Evolutionary conservation across 2,797 vertebrate species (phyloP), one percentile per base, ranked within the genome.

Genomic region (Melanotaenia trifasciata): DNA sequence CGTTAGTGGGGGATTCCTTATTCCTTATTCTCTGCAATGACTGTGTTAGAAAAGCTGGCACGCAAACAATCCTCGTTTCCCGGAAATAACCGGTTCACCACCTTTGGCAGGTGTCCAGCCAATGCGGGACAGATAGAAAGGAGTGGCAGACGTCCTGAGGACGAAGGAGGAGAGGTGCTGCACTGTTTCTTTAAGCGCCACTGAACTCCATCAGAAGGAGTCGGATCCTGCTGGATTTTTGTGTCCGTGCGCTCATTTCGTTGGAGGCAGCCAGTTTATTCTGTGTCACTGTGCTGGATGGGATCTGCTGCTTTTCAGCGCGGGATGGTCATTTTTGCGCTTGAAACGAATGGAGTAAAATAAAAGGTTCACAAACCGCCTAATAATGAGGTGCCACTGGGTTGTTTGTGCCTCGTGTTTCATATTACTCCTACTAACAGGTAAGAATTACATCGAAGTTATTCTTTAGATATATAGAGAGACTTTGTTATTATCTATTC

Each of bases 331-430:
- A 8, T 72, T 51, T 28, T 14, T 24, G 65, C 75, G 22, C 60
- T 20, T 43, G 64, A 71, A 36, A 56, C 82, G 71, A 71, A 64
- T 73, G 87, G 85, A 85, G 61, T 72, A 75, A 70, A 72, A 47
- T 79, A 67, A 74, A 65, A 67, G 14, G 14, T 76, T 65, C 35
- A 3, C 51, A 59, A 78, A 43, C n/a, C 50, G 35, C 38, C 22
- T 54, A n/a, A 92, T 9, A 83, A 95, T 94, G 94, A 81, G 76
- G 76, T 68, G 75, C 70, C 72, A 67, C 75, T 93, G 92, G 92
- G 58, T 81, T 67, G 28, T 92, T 58, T 78, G 83, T 30, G 74
- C 81, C 45, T 76, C 84, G 7, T 62, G 77, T 45, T 72, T 93
- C 33, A 12, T 92, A 60, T 71, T 86, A 11, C 75, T 89, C 22